A percentile compares a stretch with the other conserved stretches of the same genome.
These are phyloP conservation scores for Podarcis muralis DNA, from an alignment of 2,113 vertebrate genomes.

Conservation along the genomic window DNA sequence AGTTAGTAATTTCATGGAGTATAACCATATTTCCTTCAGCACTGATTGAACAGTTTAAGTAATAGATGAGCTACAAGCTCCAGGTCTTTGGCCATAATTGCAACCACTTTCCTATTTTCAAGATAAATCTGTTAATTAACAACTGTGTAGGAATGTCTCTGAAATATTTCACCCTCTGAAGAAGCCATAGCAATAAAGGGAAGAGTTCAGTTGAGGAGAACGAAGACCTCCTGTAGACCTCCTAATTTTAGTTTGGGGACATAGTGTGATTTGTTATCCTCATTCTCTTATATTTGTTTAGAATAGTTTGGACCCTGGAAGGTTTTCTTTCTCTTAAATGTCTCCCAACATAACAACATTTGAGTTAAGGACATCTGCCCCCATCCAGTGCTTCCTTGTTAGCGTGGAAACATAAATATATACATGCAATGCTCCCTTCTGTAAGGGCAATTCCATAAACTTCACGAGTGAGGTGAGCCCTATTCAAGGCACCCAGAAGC, in stretches of 20 bases:
- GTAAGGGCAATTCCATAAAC: not conserved
- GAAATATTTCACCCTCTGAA: constrained; percentile 50
- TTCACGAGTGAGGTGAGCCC: not conserved
- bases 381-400: not conserved
- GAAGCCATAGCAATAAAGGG: constrained; percentile 45
- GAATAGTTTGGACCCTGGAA: not conserved
- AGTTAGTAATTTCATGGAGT: constrained; percentile 61
- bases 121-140: constrained; percentile 69
- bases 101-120: constrained; percentile 46
- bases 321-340: not conserved
- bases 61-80: constrained; percentile 51
- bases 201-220: constrained; percentile 5
- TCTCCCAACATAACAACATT: not conserved
- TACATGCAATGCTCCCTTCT: not conserved
- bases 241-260: constrained; percentile 35
- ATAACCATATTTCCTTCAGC: constrained; percentile 63
- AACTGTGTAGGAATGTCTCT: constrained; percentile 37
- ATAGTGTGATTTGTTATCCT: constrained; percentile 4
- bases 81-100: constrained; percentile 59
- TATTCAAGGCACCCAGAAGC: not conserved
- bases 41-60: constrained; percentile 62
- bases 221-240: constrained; percentile 17
- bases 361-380: not conserved
- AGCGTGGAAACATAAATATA: not conserved
- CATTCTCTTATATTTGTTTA: constrained; percentile 14